These are phyloP conservation scores for Ichneumoninae sp. DNA, from an alignment of 2,888 invertebrate species.

Conservation along the genomic window DNA sequence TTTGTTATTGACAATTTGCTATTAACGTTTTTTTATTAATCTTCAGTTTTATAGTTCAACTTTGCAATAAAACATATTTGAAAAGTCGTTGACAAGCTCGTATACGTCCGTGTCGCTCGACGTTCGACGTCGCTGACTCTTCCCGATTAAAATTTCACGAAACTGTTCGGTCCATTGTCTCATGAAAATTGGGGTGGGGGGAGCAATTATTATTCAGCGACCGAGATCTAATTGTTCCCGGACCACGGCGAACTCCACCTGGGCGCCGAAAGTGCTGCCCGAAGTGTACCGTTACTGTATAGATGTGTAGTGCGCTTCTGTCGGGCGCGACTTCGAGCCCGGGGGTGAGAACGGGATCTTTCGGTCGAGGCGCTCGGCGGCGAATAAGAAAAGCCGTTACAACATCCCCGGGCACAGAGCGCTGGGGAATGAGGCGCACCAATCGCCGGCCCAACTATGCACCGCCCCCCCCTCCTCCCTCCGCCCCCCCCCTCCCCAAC, in stretches of 20 bases:
- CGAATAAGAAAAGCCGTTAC: constrained; percentile 57
- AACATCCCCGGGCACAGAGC: constrained; percentile 22
- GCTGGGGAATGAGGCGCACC: neutral
- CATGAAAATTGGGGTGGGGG: constrained; percentile 21
- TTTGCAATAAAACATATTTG: no score
- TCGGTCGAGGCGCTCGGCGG: constrained; percentile 25
- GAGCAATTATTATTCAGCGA: constrained; percentile 56
- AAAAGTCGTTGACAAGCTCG: no score
- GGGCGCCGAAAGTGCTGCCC: constrained; percentile 27
- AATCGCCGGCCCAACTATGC: constrained; percentile 19
- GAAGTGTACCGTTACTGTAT: constrained; percentile 22
- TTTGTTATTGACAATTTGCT: no score
- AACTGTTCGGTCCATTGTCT: constrained; percentile 48
- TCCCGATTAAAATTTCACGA: constrained; percentile 21
- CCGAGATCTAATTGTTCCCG: constrained; percentile 56
- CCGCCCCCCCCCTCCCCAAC: neutral
- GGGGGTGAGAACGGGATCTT: constrained; percentile 32
- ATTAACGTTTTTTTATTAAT: no score
- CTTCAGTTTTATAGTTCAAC: no score
- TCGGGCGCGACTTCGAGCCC: constrained; percentile 18
- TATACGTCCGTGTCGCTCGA: no score
- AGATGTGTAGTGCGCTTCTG: constrained; percentile 5
- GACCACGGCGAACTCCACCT: constrained; percentile 22
- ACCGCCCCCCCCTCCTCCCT: neutral
- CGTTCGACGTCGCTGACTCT: neutral